phyloP scores from a whole-genome alignment of 2,888 invertebrate genomes.

The Drosophila colorata region DNA sequence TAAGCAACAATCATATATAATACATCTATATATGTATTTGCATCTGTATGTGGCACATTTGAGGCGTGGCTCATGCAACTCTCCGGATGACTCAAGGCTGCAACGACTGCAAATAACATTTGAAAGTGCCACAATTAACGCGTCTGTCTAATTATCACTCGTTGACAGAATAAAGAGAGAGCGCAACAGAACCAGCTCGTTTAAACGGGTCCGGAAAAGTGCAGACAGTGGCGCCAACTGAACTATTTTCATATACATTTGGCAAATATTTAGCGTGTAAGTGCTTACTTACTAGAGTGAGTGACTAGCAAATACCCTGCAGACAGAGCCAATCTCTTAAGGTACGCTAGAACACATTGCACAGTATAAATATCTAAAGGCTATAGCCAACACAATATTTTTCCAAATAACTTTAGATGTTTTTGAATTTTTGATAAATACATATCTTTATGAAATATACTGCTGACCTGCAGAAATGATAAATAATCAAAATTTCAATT shows the following conservation, averaged over 20 bases:
- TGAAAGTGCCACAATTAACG: slow-evolving; percentile 74
- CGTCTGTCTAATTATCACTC: slow-evolving; percentile 65
- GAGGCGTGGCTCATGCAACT: slow-evolving; percentile 45
- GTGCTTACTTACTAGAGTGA: neutral
- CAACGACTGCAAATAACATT: slow-evolving; percentile 23
- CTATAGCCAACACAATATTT: too few species aligned
- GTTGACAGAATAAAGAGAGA: slow-evolving; percentile 52
- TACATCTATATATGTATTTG: neutral
- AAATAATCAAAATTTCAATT: too few species aligned
- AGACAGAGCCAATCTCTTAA: neutral
- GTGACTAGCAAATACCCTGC: slow-evolving; percentile 3
- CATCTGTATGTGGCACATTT: slow-evolving; percentile 21
- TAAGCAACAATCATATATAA: slow-evolving; percentile 47
- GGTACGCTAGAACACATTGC: neutral
- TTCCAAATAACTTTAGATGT: too few species aligned
- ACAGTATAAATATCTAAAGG: neutral
- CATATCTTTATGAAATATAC: too few species aligned
- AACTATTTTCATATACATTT: slow-evolving; percentile 64
- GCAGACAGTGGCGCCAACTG: slow-evolving; percentile 47
- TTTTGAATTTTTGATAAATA: too few species aligned
- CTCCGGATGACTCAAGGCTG: slow-evolving; percentile 41
- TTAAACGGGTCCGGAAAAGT: slow-evolving; percentile 18
- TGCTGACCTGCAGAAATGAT: too few species aligned
- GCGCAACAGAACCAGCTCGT: slow-evolving; percentile 7
- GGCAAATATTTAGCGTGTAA: slow-evolving; percentile 57